Evolutionary conservation across 2,113 vertebrate species (phyloP).

Genomic region (Mellivora capensis): DNA sequence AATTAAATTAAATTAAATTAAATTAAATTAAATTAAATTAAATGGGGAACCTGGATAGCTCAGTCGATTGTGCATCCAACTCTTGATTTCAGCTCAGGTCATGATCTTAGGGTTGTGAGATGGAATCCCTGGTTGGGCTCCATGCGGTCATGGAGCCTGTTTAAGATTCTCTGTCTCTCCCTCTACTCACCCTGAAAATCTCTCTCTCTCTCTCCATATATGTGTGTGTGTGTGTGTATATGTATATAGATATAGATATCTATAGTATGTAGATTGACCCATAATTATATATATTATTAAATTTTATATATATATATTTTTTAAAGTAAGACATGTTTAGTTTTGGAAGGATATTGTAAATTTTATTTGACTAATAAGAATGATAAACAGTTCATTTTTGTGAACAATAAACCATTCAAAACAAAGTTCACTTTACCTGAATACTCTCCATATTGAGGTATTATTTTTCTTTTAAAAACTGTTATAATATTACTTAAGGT

Average conservation of each 20-base stretch:
- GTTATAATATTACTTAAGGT: not conserved
- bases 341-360: not conserved
- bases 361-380: not conserved
- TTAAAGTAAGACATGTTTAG: not conserved
- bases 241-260: no score
- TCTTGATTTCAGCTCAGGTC: not conserved
- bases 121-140: not conserved
- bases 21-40: no score
- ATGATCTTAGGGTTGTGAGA: not conserved
- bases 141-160: not conserved
- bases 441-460: not conserved
- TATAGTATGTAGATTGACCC: not conserved
- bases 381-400: not conserved
- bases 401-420: not conserved
- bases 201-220: no score
- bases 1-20: no score
- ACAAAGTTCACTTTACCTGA: not conserved
- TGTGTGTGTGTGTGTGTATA: no score
- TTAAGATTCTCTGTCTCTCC: not conserved
- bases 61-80: not conserved
- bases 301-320: not conserved
- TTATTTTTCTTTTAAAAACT: not conserved
- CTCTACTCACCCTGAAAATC: not conserved
- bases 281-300: not conserved
- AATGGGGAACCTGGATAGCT: not conserved